Evolutionary conservation across 2,888 invertebrate genomes (phyloP), one percentile per base, ranked within the genome.

Genomic region (Perithous albicinctus): DNA sequence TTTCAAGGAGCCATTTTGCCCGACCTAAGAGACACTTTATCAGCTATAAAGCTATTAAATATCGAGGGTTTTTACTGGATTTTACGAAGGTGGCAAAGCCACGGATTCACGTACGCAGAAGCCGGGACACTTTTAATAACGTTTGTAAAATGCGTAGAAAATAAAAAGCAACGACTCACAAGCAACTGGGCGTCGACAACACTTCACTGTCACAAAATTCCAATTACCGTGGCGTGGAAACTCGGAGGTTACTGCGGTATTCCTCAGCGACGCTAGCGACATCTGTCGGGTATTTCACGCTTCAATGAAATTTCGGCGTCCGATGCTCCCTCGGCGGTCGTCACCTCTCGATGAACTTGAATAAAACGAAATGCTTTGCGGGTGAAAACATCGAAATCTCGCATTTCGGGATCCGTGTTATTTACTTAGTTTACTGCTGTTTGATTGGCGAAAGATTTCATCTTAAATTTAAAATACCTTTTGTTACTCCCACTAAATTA

Each of bases 131-230:
- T 64, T 56, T 26, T 74, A 6, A 12, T 12, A 43, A 29, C 35
- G 26, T 51, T 20, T 35, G 51, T 56, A 70, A 43, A 41, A n/a
- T 15, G 18, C 20, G 26, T 35, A 76, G 56, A 73, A 85, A 87
- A 86, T 87, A 87, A 84, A 85, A 88, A 84, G 78, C 80, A 86
- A 85, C 88, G 84, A 91, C 90, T 91, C 90, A 90, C 90, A 79
- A 89, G 86, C 85, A 90, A 91, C 89, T 90, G 91, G 91, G 91
- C 91, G 91, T 91, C 90, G 90, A 90, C 90, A 87, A 87, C 88
- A 88, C 87, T 88, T 86, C 85, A 87, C 88, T 88, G 88, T 87
- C 88, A 88, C 84, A 86, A 86, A 86, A 84, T 85, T 84, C 80
- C 84, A 81, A 84, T 84, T 83, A 79, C 69, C 78, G 73, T 76